Conservation (phyloP, 2,888 invertebrate genomes). For the Oligia latruncula region DNA sequence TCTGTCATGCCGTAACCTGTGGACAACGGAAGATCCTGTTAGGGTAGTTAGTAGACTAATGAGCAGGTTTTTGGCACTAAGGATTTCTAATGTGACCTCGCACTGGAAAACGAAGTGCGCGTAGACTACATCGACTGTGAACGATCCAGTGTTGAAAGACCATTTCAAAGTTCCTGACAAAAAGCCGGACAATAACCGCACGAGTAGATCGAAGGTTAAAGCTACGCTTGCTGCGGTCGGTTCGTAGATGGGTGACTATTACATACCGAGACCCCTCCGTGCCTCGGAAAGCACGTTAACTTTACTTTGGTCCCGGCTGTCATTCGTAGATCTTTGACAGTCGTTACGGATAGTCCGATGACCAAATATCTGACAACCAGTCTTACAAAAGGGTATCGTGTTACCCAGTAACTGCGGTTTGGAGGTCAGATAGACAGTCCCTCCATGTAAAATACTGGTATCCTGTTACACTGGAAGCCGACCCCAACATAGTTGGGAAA, state of each 20-base stretch:
- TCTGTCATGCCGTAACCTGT: constrained; percentile 93
- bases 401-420: background rate
- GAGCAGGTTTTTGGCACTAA: background rate
- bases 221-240: background rate
- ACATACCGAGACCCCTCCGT: background rate
- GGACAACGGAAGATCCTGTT: background rate
- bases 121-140: background rate
- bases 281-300: background rate
- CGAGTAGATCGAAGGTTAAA: background rate
- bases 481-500: background rate
- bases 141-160: background rate
- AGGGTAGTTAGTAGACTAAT: background rate
- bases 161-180: background rate
- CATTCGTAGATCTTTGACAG: background rate
- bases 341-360: background rate
- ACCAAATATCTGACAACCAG: background rate
- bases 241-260: background rate
- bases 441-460: background rate
- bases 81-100: background rate
- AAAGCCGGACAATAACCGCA: background rate
- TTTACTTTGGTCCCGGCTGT: background rate
- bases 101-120: background rate
- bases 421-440: background rate
- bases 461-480: background rate
- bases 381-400: background rate